Base-by-base conservation (phyloP, 2,888 invertebrate species). In the Xiphydria camelus region DNA sequence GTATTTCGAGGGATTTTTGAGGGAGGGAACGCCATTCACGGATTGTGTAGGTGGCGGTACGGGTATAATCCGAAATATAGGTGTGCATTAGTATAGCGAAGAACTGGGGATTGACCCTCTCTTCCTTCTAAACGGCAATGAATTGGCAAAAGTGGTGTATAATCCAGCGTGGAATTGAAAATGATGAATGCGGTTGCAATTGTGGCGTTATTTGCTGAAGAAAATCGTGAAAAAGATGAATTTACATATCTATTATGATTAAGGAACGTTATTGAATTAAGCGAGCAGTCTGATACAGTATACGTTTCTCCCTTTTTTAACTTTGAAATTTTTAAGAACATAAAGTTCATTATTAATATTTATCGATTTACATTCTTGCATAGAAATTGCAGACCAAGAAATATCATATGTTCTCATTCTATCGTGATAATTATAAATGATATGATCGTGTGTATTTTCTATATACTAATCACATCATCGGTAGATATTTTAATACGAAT, bases 191-290 rank as follows among this genome's bases (percentile, higher is more conserved):
- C 5, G 18, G 15, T 17, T 18, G 5, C 15, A n/a, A 3, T n/a
- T 4, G 10, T n/a, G 15, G 17, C 12, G 17, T 33, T 33, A 14
- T n/a, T 15, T 18, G 7, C 33, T 17, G 17, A 18, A 14, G 2
- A 9, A 17, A 17, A 33, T 14, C 32, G 32, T 32, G 35, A 49
- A 49, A 54, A 52, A 45, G 41, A 61, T 56, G 61, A 68, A 71
- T 69, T 61, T 43, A 67, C 64, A 70, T 69, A 69, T 69, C 66
- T 57, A 46, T 53, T 66, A 64, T 57, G 41, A 54, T 52, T 55
- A 49, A 21, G 22, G 21, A 21, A 20, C 14, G 4, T 19, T 23
- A n/a, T 36, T n/a, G 22, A 18, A 17, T 33, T 33, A 9, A n/a
- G 10, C 15, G 33, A 18, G 33, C 10, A 12, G 10, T 12, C n/a